Evolutionary conservation across 2,797 vertebrate genomes (phyloP).

Genomic region (Phalloptychus januarius): DNA sequence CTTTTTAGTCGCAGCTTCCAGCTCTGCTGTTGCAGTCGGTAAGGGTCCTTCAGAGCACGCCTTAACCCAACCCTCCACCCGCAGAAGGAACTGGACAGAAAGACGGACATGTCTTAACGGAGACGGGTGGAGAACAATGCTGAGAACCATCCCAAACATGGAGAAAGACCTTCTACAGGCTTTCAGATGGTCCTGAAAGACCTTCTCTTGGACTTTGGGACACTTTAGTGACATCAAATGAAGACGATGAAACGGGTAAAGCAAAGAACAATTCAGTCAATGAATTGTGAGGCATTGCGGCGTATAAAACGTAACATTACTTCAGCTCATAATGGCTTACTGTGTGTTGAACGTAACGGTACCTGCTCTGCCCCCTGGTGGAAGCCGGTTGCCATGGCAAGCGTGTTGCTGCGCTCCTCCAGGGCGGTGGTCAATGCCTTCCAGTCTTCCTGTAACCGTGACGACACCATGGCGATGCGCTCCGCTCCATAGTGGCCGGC

Average conservation of each 20-base stretch:
- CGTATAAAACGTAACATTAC: too few species aligned
- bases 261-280: neutral
- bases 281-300: too few species aligned
- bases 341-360: neutral
- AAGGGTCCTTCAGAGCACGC: slow-evolving; percentile 87
- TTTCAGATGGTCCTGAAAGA: neutral
- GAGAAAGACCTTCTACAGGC: neutral
- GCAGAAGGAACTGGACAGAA: slow-evolving; percentile 76
- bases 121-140: neutral
- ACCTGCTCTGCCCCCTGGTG: slow-evolving; percentile 98
- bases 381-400: slow-evolving; percentile 94
- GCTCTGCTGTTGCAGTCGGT: slow-evolving; percentile 75
- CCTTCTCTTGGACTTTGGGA: neutral
- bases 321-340: neutral
- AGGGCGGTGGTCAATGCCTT: slow-evolving; percentile 91
- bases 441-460: slow-evolving; percentile 95
- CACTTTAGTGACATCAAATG: neutral
- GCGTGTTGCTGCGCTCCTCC: slow-evolving; percentile 94
- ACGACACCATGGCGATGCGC: slow-evolving; percentile 92
- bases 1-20: slow-evolving; percentile 90
- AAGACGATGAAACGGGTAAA: neutral
- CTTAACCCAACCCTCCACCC: slow-evolving; percentile 90
- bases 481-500: slow-evolving; percentile 94
- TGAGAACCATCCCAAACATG: neutral
- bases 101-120: neutral